Conservation (phyloP, 2,113 vertebrate species). For the Chrysemys picta region DNA sequence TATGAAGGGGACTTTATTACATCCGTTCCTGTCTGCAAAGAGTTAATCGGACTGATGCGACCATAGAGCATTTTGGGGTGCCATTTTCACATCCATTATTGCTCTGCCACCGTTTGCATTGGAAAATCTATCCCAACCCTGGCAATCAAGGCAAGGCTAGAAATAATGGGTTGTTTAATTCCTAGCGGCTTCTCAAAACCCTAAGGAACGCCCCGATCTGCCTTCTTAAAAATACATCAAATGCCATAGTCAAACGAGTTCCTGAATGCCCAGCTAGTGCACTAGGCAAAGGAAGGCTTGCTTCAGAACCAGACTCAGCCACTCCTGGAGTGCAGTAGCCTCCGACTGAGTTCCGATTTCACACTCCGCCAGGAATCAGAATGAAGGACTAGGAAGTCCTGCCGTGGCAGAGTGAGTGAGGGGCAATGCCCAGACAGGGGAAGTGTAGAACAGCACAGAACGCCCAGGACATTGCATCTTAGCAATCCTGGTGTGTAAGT, state of each 20-base stretch:
- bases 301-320: not conserved
- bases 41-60: constrained; percentile 3
- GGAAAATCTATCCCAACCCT: not conserved
- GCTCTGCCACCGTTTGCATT: constrained; percentile 5
- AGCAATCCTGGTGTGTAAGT: too few relatives aligned
- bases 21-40: not conserved
- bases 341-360: not conserved
- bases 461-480: not conserved
- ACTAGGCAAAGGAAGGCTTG: constrained; percentile 28
- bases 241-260: not conserved
- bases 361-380: not conserved
- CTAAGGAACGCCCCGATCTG: not conserved
- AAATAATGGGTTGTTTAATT: not conserved
- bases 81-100: constrained; percentile 52
- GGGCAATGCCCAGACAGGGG: fast-evolving
- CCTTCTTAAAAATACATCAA: not conserved
- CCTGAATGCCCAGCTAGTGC: not conserved
- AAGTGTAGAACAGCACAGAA: not conserved
- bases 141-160: not conserved
- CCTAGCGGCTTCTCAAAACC: not conserved
- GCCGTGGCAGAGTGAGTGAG: not conserved
- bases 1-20: not conserved
- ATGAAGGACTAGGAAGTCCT: too few relatives aligned
- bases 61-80: not conserved
- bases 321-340: not conserved